These are phyloP conservation scores for Heliangelus exortis DNA, from an alignment of 2,797 vertebrate species.

Conservation along the genomic window DNA sequence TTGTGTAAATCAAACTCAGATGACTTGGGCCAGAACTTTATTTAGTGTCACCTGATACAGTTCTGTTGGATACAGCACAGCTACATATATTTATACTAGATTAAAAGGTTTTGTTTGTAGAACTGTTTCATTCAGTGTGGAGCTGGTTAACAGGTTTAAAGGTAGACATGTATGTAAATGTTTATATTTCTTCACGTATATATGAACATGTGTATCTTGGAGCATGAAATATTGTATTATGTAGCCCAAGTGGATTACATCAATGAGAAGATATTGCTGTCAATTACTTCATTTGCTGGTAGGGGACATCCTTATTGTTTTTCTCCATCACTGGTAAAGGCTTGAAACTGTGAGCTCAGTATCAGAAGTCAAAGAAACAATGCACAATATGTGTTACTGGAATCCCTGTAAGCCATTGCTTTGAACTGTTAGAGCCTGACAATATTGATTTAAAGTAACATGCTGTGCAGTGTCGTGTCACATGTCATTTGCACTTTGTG, in stretches of 20 bases:
- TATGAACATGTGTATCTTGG: not conserved
- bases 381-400: not conserved
- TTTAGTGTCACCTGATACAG: not conserved
- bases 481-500: slow-evolving; percentile 3
- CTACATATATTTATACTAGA: not conserved
- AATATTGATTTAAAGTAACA: slow-evolving; percentile 32
- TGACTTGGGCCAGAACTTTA: not conserved
- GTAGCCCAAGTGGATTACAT: not conserved
- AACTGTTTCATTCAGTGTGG: not conserved
- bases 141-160: not conserved
- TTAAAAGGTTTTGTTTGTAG: not conserved
- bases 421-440: not conserved
- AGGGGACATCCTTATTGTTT: not conserved
- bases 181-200: not conserved
- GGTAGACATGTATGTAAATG: rapidly evolving
- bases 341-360: not conserved
- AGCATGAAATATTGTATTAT: not conserved
- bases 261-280: not conserved
- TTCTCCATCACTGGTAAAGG: not conserved
- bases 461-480: slow-evolving; percentile 16
- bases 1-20: not conserved
- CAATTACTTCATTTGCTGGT: not conserved
- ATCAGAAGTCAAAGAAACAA: slow-evolving; percentile 15
- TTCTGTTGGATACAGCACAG: not conserved
- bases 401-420: not conserved